phyloP scores from a whole-genome alignment of 2,113 vertebrate species.

The Penelope pileata region DNA sequence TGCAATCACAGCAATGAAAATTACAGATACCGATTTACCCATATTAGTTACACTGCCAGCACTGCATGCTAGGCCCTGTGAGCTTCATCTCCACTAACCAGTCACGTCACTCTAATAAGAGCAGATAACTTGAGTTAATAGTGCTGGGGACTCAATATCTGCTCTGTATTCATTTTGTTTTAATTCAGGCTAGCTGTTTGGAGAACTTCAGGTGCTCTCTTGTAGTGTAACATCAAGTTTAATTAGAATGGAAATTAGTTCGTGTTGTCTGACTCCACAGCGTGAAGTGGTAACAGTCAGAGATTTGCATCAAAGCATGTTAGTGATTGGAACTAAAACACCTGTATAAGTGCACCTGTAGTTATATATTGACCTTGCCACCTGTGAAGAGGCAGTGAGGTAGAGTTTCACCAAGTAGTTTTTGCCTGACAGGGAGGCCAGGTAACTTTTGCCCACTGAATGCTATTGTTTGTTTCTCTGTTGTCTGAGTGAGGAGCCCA shows the following conservation, averaged over 20 bases:
- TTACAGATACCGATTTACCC: not conserved
- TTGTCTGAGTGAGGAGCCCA: not conserved
- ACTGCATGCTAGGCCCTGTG: not conserved
- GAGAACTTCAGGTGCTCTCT: not conserved
- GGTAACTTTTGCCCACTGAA: not conserved
- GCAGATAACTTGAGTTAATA: not conserved
- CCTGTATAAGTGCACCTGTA: not conserved
- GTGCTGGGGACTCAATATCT: not conserved
- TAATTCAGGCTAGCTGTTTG: not conserved
- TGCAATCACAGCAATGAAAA: not conserved
- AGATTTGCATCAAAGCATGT: not conserved
- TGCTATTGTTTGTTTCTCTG: not conserved
- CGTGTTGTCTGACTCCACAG: not conserved
- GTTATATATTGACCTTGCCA: not conserved
- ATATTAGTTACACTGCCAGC: not conserved
- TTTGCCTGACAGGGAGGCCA: too few species aligned
- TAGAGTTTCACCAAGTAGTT: not conserved
- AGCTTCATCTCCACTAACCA: not conserved
- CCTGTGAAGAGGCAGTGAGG: not conserved
- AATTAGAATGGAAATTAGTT: not conserved
- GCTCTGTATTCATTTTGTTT: not conserved
- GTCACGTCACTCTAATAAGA: not conserved
- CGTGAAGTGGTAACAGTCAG: not conserved
- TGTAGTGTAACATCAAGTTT: not conserved
- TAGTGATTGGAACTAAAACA: not conserved